Percentiles rank a stretch among this genome's conserved stretches.
Evolutionary conservation across 2,113 vertebrate genomes (phyloP).

Genomic region (Megaceryle maxima): DNA sequence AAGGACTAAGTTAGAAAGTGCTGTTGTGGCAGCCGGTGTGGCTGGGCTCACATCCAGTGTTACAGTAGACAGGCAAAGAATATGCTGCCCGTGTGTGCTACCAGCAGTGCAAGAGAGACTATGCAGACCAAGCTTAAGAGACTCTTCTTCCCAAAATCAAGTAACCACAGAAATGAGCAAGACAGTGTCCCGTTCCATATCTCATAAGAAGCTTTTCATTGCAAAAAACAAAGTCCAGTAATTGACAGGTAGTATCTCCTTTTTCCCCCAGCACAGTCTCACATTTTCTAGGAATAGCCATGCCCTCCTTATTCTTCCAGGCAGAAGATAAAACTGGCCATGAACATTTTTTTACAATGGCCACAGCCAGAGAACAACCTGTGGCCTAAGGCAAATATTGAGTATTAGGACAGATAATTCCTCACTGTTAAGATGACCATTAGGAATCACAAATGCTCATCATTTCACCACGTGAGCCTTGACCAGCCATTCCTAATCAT

Average conservation of each 20-base stretch:
- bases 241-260: background rate
- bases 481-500: background rate
- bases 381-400: background rate
- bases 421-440: background rate
- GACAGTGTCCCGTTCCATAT: background rate
- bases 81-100: background rate
- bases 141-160: too few species aligned
- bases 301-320: background rate
- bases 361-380: background rate
- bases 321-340: background rate
- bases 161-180: background rate
- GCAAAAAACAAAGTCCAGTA: background rate
- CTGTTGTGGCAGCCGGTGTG: background rate
- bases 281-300: background rate
- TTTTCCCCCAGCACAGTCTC: background rate
- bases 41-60: background rate
- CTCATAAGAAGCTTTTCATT: background rate
- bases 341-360: background rate
- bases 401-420: background rate
- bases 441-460: background rate
- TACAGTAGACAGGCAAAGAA: background rate
- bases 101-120: background rate
- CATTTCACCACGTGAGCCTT: background rate
- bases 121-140: background rate
- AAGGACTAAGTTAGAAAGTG: background rate